phyloP scores from a whole-genome alignment of 2,888 invertebrate genomes.

The Artemia sinica region DNA sequence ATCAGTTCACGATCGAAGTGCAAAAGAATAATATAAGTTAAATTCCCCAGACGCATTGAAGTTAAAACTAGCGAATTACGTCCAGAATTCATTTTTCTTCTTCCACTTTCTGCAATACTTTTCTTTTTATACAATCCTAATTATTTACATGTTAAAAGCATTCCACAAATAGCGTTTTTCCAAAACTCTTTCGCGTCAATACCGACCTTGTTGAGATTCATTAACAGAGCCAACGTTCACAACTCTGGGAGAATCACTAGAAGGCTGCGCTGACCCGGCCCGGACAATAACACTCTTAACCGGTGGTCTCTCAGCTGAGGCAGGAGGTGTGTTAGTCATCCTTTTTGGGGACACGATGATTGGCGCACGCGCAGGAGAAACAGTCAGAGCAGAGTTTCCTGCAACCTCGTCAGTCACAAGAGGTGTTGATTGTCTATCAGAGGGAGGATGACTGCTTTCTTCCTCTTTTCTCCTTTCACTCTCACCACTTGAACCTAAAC shows the following conservation, averaged over 20 bases:
- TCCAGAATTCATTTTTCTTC: too few relatives aligned
- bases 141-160: too few relatives aligned
- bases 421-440: conserved; percentile 19
- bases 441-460: conserved; percentile 27
- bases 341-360: conserved; percentile 53
- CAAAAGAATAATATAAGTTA: too few relatives aligned
- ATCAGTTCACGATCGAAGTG: too few relatives aligned
- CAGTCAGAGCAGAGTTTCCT: conserved; percentile 14
- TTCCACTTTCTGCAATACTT: too few relatives aligned
- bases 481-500: conserved; percentile 17
- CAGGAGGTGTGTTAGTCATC: conserved; percentile 27
- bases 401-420: conserved; percentile 25
- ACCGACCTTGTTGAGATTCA: conserved; percentile 8
- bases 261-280: conserved; percentile 27
- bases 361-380: conserved; percentile 39
- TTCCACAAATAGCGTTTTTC: too few relatives aligned
- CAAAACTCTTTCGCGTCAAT: not conserved
- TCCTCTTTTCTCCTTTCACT: conserved; percentile 21
- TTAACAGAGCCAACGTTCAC: conserved; percentile 7
- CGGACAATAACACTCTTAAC: conserved; percentile 71
- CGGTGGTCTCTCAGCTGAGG: conserved; percentile 27
- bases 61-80: too few relatives aligned
- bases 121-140: too few relatives aligned
- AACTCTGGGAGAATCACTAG: conserved; percentile 17
- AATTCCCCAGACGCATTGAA: too few relatives aligned